A percentile compares a stretch with the other conserved stretches of the same genome.
Evolutionary conservation across 2,797 vertebrate genomes (phyloP).

Genomic region (Falco columbarius): DNA sequence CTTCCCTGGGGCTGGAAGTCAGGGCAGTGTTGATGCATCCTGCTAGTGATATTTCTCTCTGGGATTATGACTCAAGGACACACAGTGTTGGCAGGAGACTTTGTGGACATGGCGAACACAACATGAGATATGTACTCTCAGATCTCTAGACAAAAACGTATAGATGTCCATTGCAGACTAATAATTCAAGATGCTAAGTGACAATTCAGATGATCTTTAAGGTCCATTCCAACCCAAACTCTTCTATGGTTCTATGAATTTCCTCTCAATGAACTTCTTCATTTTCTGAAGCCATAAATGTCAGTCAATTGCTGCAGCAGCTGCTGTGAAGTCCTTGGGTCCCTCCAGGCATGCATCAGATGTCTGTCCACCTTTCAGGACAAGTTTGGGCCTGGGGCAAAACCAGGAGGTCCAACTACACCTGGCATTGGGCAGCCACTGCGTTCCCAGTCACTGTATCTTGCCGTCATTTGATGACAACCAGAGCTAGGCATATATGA

Average conservation of each 20-base stretch:
- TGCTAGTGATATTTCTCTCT: neutral
- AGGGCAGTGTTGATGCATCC: neutral
- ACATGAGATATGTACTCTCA: neutral
- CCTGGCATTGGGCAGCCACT: neutral
- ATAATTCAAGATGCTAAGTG: neutral
- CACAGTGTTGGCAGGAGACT: neutral
- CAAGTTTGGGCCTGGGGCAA: neutral
- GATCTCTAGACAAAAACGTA: neutral
- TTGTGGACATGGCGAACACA: neutral
- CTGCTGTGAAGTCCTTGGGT: neutral
- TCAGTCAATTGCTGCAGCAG: neutral
- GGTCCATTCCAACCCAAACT: neutral
- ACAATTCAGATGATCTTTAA: neutral
- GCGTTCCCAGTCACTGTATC: neutral
- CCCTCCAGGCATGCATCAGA: neutral
- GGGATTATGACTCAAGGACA: neutral
- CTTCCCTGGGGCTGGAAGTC: neutral
- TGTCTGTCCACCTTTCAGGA: neutral
- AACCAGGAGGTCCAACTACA: neutral
- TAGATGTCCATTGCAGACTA: neutral
- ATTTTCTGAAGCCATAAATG: neutral
- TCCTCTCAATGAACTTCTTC: neutral
- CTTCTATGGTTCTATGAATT: neutral
- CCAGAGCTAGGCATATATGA: neutral
- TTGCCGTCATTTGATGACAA: neutral